Conservation (phyloP, 1,140 invertebrate genomes). For the Camponotus pennsylvanicus region DNA sequence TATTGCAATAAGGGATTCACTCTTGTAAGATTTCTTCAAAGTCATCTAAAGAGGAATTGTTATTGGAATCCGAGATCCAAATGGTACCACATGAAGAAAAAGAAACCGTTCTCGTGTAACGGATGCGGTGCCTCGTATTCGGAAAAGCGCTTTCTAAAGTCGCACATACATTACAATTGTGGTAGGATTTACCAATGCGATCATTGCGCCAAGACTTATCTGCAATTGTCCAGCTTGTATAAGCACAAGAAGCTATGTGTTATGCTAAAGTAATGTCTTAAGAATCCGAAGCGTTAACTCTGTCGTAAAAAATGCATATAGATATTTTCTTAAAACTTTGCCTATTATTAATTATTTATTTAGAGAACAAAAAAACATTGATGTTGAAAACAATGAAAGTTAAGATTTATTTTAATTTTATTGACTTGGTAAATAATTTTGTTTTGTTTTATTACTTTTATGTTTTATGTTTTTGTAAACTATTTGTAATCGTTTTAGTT, state of each 20-base stretch:
- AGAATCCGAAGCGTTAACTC: neutral
- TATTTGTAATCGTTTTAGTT: too few species aligned
- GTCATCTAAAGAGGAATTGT: conserved; percentile 63
- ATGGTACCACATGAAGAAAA: conserved; percentile 55
- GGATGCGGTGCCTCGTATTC: conserved; percentile 72
- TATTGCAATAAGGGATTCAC: conserved; percentile 55
- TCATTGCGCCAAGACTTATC: conserved; percentile 82
- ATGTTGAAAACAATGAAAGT: too few species aligned
- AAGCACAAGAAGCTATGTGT: conserved; percentile 73
- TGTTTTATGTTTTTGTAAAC: too few species aligned
- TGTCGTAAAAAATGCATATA: neutral
- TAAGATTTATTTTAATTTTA: too few species aligned
- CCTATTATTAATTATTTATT: too few species aligned
- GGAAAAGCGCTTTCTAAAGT: conserved; percentile 67
- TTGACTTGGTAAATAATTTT: too few species aligned
- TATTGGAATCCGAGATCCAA: conserved; percentile 72
- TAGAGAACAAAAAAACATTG: too few species aligned
- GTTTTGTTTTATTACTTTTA: too few species aligned
- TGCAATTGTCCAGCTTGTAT: conserved; percentile 81
- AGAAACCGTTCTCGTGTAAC: conserved; percentile 64
- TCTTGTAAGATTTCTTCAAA: neutral
- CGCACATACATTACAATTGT: conserved; percentile 76
- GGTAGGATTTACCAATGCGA: conserved; percentile 78
- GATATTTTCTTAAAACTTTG: neutral
- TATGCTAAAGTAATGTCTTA: neutral